A percentile compares a stretch with the other conserved stretches of the same genome.
Evolutionary conservation across 64 coral and sea anemone genomes (phyloP).

Genomic region (Montipora efflorescens): DNA sequence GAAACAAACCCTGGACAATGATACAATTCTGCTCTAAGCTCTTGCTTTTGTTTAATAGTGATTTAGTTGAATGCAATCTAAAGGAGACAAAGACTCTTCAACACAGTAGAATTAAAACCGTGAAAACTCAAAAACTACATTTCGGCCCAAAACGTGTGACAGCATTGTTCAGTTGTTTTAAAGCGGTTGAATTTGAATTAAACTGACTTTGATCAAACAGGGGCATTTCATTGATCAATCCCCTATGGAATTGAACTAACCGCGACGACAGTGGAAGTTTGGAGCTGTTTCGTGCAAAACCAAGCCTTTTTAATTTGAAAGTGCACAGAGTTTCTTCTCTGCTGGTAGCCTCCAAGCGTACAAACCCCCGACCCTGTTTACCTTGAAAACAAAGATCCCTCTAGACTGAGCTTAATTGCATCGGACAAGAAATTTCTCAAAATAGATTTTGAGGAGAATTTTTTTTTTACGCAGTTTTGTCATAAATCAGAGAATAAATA

Average conservation of each 20-base stretch:
- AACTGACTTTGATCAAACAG: not conserved
- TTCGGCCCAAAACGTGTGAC: slow-evolving; percentile 32
- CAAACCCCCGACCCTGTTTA: not conserved
- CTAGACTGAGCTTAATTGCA: not conserved
- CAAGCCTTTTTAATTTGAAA: slow-evolving; percentile 37
- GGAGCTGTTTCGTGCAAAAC: slow-evolving; percentile 1
- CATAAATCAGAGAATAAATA: not conserved
- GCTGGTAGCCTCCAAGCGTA: not conserved
- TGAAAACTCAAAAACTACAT: slow-evolving; percentile 8
- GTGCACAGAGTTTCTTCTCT: not conserved
- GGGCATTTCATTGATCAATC: no score
- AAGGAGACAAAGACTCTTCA: slow-evolving; percentile 51
- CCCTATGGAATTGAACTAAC: not conserved
- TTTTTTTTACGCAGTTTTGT: slow-evolving; percentile 1
- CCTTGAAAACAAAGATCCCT: not conserved
- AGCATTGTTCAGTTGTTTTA: slow-evolving; percentile 27
- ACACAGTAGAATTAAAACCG: slow-evolving; percentile 18
- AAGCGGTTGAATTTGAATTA: slow-evolving; percentile 19
- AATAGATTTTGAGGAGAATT: slow-evolving; percentile 18
- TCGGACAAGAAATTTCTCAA: not conserved
- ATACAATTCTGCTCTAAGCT: slow-evolving; percentile 44
- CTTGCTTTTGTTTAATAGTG: slow-evolving; percentile 23
- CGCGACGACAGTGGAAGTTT: not conserved
- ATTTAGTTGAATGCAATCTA: slow-evolving; percentile 54
- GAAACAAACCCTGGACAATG: slow-evolving; percentile 33